These are phyloP conservation scores for Podilymbus podiceps DNA, from an alignment of 2,113 vertebrate genomes.

Conservation along the genomic window DNA sequence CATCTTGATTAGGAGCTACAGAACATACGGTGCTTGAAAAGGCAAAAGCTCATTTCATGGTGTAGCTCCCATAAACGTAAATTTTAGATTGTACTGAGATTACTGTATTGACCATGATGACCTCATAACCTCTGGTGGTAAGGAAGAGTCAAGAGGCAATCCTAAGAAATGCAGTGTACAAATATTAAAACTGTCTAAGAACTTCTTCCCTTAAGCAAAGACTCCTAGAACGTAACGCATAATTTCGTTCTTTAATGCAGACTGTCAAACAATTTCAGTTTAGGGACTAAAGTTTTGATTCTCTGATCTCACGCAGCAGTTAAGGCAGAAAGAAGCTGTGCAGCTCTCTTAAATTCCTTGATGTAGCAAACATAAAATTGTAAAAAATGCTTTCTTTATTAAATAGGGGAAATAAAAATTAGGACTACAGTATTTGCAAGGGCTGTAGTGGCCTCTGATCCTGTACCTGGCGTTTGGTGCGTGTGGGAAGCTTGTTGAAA, in stretches of 20 bases:
- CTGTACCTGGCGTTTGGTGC: background rate
- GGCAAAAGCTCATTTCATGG: background rate
- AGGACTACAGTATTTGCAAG: background rate
- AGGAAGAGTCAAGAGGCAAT: background rate
- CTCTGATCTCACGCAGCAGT: background rate
- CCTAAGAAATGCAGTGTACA: background rate
- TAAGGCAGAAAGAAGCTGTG: background rate
- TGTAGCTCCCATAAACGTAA: background rate
- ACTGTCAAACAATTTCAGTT: background rate
- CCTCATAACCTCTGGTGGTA: background rate
- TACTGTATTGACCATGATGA: background rate
- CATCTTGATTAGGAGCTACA: background rate
- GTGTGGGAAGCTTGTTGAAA: background rate
- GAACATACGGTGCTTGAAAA: background rate
- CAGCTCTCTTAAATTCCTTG: no score
- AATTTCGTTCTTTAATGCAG: background rate
- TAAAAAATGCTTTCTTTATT: background rate
- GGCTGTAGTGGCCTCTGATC: no score
- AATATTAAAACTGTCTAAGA: background rate
- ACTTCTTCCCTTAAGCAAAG: background rate
- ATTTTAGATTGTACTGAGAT: background rate
- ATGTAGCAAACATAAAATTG: no score
- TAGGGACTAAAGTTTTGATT: background rate
- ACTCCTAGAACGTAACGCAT: fast-evolving
- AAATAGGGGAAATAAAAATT: background rate